Base-by-base conservation (phyloP, 2,797 vertebrate species). In the Acanthurus leucopareius region DNA sequence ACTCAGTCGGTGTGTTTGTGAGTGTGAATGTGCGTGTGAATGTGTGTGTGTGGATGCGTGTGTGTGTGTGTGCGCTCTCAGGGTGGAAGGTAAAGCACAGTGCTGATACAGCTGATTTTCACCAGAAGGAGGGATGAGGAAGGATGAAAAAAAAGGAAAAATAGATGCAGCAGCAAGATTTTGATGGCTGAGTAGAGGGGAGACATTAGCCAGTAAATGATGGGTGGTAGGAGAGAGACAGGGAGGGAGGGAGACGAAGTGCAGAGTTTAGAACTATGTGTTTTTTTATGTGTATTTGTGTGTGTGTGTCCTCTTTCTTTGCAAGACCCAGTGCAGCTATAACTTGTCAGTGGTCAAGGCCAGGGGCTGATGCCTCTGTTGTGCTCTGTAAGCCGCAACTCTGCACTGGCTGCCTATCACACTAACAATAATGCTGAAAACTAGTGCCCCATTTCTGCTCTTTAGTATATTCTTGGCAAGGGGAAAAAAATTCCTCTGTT, bases 181-280 rank as follows among this genome's bases (percentile, higher is more conserved):
- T 92, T 94, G 93, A 94, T 93, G 87, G 86, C 88, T 90, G 90
- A 91, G 89, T 86, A 80, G 82, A 90, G 88, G 56, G 83, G 79
- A 92, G 91, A 93, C 90, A 92, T 93, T 92, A 93, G 83, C 84
- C 89, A 90, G 92, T 94, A 94, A 94, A 92, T 92, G 90, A 93
- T 91, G 85, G 90, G 78, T 84, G 80, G 83, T 82, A 73, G 84
- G 77, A 80, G 82, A 82, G 82, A 83, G 62, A 82, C 25, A 58
- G 25, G 64, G 68, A 59, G 57, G 15, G 60, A 66, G 57, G 51
- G 63, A 72, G 69, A 3, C 58, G 63, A 70, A 73, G 72, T 69
- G 85, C 74, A 79, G 35, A 57, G 69, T 54, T 67, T 79, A 48
- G 75, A 75, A 72, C 49, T 74, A 79, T 85, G 83, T 86, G 82